These are phyloP conservation scores for Anarhynchus alexandrinus DNA, from an alignment of 2,113 vertebrate species.

Conservation along the genomic window DNA sequence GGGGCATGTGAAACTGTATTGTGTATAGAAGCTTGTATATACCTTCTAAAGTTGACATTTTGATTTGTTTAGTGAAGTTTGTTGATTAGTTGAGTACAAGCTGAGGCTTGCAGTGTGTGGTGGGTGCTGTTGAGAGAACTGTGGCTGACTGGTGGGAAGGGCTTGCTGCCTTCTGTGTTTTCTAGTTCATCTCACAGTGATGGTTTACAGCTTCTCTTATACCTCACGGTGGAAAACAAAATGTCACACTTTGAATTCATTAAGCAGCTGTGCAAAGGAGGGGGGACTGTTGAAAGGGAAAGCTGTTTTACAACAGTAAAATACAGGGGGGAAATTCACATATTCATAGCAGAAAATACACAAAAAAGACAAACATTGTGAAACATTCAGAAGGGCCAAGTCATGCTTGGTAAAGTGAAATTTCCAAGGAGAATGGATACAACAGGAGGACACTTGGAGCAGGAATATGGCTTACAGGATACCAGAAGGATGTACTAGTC, in stretches of 20 bases:
- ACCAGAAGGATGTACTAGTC: neutral
- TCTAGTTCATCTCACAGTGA: neutral
- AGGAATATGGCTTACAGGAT: neutral
- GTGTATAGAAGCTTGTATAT: neutral
- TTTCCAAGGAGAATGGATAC: neutral
- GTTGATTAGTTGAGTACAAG: neutral
- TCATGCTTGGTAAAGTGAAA: neutral
- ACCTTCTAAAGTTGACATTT: neutral
- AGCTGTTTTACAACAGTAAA: neutral
- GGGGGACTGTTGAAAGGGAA: neutral
- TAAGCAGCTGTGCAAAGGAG: neutral
- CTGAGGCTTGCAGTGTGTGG: neutral
- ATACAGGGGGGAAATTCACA: neutral
- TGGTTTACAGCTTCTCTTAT: conserved; percentile 1
- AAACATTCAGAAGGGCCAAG: neutral
- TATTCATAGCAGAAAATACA: neutral
- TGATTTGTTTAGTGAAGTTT: neutral
- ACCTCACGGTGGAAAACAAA: conserved; percentile 3
- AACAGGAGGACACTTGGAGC: neutral
- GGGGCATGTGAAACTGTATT: neutral
- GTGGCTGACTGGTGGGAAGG: neutral
- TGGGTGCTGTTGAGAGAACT: neutral
- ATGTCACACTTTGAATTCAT: conserved; percentile 28
- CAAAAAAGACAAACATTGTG: neutral
- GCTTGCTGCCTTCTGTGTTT: conserved; percentile 3